phyloP scores from a whole-genome alignment of 1,140 invertebrate genomes.

The Bradysia coprophila region DNA sequence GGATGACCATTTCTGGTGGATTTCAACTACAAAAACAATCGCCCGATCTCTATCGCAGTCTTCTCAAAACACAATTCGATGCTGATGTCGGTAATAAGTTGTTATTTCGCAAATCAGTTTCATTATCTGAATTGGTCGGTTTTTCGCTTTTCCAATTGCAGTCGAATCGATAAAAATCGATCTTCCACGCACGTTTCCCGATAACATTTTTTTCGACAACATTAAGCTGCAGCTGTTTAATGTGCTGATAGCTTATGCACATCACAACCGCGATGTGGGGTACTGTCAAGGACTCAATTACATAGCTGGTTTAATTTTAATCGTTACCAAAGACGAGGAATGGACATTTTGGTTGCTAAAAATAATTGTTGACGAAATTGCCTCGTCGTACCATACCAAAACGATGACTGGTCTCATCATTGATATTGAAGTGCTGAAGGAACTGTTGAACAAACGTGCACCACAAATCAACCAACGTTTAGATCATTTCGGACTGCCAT shows the following conservation, averaged over 20 bases:
- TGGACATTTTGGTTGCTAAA: constrained; percentile 82
- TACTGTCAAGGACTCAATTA: constrained; percentile 93
- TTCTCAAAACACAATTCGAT: constrained; percentile 44
- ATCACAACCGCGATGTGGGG: constrained; percentile 68
- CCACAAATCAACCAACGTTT: constrained; percentile 65
- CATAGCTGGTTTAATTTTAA: constrained; percentile 63
- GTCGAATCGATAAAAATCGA: constrained; percentile 69
- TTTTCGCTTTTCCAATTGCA: constrained; percentile 14
- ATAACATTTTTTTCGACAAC: constrained; percentile 79
- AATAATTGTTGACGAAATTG: constrained; percentile 64
- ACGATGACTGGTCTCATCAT: constrained; percentile 74
- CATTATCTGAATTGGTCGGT: background rate
- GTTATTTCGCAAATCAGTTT: background rate
- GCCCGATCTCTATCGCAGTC: constrained; percentile 47
- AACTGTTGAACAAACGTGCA: constrained; percentile 61
- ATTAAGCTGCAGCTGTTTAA: constrained; percentile 62
- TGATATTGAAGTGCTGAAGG: constrained; percentile 73
- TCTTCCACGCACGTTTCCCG: constrained; percentile 77
- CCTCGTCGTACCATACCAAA: constrained; percentile 74
- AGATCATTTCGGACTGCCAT: constrained; percentile 53
- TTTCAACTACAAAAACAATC: constrained; percentile 42
- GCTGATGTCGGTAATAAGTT: constrained; percentile 24
- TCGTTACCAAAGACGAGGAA: constrained; percentile 77
- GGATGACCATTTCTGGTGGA: constrained; percentile 69
- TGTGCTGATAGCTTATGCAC: constrained; percentile 73